Percentiles rank a stretch among this genome's conserved stretches.
Conservation (phyloP, 2,888 invertebrate species). For the Epinotia nisella region DNA sequence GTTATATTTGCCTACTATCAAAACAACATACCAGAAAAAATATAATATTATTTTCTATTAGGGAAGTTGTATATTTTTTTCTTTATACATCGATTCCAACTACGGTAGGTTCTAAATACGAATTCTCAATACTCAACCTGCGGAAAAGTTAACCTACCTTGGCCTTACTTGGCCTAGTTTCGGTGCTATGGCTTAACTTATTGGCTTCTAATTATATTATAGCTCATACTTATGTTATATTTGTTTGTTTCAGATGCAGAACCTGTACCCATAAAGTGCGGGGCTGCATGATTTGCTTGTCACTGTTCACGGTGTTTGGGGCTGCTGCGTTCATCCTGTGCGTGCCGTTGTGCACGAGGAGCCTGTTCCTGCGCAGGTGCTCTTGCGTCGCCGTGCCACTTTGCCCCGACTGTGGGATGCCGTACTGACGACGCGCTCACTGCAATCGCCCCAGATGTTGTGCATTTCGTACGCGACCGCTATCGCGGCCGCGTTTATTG, state of each 20-base stretch:
- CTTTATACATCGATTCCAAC: not conserved
- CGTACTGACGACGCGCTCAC: slow-evolving; percentile 48
- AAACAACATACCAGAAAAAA: no score
- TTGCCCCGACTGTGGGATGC: slow-evolving; percentile 60
- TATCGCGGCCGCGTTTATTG: slow-evolving; percentile 51
- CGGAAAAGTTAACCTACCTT: not conserved
- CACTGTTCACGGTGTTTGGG: slow-evolving; percentile 51
- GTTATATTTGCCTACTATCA: no score
- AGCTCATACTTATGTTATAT: slow-evolving; percentile 18
- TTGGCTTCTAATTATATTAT: not conserved
- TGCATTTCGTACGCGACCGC: slow-evolving; percentile 56
- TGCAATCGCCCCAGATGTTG: slow-evolving; percentile 55
- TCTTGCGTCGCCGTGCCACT: slow-evolving; percentile 52
- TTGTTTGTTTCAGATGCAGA: slow-evolving; percentile 36
- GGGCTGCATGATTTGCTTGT: slow-evolving; percentile 54
- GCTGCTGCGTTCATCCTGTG: slow-evolving; percentile 49
- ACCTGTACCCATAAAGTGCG: not conserved
- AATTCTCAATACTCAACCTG: not conserved
- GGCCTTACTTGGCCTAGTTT: not conserved
- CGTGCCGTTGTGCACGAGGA: slow-evolving; percentile 47
- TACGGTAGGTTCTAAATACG: not conserved
- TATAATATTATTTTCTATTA: no score
- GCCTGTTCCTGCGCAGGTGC: slow-evolving; percentile 50
- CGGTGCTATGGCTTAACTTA: not conserved
- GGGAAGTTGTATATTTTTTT: no score